phyloP scores from a whole-genome alignment of 2,797 vertebrate genomes.

The Tragelaphus oryx region DNA sequence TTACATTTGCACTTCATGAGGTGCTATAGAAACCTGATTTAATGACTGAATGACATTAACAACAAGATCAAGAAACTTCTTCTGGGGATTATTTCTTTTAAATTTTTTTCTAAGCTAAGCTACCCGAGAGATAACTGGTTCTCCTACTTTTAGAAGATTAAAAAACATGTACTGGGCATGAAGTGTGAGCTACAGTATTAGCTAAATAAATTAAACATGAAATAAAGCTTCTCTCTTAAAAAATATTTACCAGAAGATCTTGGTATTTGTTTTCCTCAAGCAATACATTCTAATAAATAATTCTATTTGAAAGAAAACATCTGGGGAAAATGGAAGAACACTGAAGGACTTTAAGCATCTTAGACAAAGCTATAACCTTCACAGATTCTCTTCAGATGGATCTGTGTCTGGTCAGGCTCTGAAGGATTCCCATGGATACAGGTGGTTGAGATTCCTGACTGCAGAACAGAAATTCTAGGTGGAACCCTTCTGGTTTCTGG shows the following conservation, averaged over 20 bases:
- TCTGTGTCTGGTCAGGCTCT: not conserved
- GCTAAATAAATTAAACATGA: not conserved
- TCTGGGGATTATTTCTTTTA: not conserved
- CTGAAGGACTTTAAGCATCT: not conserved
- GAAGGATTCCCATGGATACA: not conserved
- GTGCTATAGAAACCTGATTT: not conserved
- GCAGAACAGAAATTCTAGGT: not conserved
- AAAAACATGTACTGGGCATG: not conserved
- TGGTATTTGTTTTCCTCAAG: not conserved
- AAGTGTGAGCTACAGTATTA: not conserved
- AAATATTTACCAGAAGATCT: not conserved
- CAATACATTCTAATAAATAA: not conserved
- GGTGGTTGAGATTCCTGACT: not conserved
- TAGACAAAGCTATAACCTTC: not conserved
- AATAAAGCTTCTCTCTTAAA: not conserved
- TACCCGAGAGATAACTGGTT: not conserved
- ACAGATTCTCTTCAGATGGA: not conserved
- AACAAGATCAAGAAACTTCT: not conserved
- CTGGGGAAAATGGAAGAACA: not conserved
- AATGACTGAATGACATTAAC: rapidly evolving
- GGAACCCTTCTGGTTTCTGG: rapidly evolving
- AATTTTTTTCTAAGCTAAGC: not conserved
- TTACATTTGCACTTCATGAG: not conserved
- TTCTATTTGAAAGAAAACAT: not conserved
- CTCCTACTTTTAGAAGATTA: not conserved